These are phyloP conservation scores for Cyphomyrus discorhynchus DNA, from an alignment of 2,113 vertebrate species.

Conservation along the genomic window DNA sequence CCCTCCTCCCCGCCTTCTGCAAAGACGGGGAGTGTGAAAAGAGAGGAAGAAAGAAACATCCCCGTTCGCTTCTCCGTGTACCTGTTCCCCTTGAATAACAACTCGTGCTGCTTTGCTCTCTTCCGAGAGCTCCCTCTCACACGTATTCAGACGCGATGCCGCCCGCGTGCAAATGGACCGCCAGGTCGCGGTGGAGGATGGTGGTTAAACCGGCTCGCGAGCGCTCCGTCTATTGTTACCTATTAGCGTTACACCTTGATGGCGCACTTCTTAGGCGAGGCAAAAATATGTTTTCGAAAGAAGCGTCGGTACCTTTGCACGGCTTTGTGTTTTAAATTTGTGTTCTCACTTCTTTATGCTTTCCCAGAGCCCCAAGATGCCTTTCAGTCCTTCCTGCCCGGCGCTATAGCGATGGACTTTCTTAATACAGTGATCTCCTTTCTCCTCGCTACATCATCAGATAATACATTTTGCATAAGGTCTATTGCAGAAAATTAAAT, in stretches of 20 bases:
- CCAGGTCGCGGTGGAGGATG: not conserved
- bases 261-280: not conserved
- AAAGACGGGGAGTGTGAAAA: not conserved
- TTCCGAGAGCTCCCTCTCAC: not conserved
- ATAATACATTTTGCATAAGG: not conserved
- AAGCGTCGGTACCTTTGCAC: not conserved
- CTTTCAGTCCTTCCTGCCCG: not conserved
- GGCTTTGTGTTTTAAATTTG: not conserved
- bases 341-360: not conserved
- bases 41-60: not conserved
- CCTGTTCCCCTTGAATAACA: not conserved
- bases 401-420: not conserved
- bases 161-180: not conserved
- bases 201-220: not conserved
- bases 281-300: not conserved
- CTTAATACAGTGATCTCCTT: not conserved
- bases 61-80: not conserved
- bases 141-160: not conserved
- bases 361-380: not conserved
- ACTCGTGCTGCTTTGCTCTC: not conserved
- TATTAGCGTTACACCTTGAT: not conserved
- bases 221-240: not conserved
- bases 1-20: not conserved
- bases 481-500: not conserved
- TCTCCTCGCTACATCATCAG: not conserved